A percentile compares a stretch with the other conserved stretches of the same genome.
Evolutionary conservation across 2,113 vertebrate genomes (phyloP).

Genomic region (Myotis brandtii): DNA sequence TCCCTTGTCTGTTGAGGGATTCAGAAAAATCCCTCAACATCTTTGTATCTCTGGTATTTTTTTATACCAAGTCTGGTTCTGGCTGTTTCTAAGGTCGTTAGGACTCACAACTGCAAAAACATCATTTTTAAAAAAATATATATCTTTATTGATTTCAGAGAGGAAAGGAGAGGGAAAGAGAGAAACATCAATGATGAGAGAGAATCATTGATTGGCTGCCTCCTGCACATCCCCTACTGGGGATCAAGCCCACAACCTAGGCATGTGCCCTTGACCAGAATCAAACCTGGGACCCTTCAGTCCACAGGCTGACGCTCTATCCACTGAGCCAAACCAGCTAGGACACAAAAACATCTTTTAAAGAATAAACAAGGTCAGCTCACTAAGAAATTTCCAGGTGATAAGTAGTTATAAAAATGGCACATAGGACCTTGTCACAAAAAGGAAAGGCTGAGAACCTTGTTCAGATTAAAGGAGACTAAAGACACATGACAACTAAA

Average conservation of each 20-base stretch:
- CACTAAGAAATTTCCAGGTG: neutral
- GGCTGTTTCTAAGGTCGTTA: neutral
- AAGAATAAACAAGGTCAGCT: neutral
- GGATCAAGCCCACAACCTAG: too few species aligned
- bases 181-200: too few species aligned
- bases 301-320: too few species aligned
- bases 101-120: neutral
- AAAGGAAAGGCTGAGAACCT: neutral
- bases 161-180: too few species aligned
- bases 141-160: too few species aligned
- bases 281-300: too few species aligned
- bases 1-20: neutral
- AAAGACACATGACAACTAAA: neutral
- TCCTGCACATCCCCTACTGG: too few species aligned
- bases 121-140: neutral
- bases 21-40: neutral
- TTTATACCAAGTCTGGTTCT: neutral
- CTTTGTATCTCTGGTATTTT: neutral
- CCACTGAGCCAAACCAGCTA: too few species aligned
- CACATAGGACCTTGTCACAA: neutral
- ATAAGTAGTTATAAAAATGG: neutral
- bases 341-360: neutral
- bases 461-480: neutral
- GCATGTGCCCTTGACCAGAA: too few species aligned
- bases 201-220: too few species aligned